Base-by-base conservation (phyloP, 2,888 invertebrate genomes). In the Lottia scabra region DNA sequence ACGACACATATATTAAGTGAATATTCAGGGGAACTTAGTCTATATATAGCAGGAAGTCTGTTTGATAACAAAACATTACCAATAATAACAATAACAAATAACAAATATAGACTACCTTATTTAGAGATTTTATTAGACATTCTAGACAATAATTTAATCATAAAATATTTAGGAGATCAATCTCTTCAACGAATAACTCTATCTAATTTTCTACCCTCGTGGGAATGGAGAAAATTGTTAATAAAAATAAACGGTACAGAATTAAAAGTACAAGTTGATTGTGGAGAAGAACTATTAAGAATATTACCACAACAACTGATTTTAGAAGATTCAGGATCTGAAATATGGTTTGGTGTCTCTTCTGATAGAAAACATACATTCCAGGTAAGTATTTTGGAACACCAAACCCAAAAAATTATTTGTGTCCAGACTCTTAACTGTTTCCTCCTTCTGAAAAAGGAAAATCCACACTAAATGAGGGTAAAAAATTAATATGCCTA, bases 161-260 rank as follows among this genome's bases (percentile, higher is more conserved):
- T 85, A 19, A 79, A 84, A 69, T 85, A 85, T 68, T 81, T 83
- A 65, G 85, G 85, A 30, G 75, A 77, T 16, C 78, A 67, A 70
- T 85, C 85, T 63, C 83, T 82, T 74, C 84, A 84, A 72, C 76
- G 85, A 48, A 78, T 81, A 63, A 72, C 70, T 12, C 62, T 84
- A 26, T 63, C 67, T 30, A 76, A 77, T 66, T 81, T 80, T n/a
- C 75, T 75, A 16, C 80, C 80, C 62, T n/a, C 78, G 16, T 70
- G 72, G 16, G 74, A 74, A 16, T 83, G 82, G 83, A 76, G 75
- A 16, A 74, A 78, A 19, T 65, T 84, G 66, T 77, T 80, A 45
- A 72, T 81, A n/a, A 68, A 78, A 23, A 68, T 84, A 23, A 78
- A 80, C 65, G 75, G 75, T 15, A 81, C 76, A 27, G 74, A 78